Evolutionary conservation across 2,113 vertebrate genomes (phyloP).

Genomic region (Kryptolebias marmoratus): DNA sequence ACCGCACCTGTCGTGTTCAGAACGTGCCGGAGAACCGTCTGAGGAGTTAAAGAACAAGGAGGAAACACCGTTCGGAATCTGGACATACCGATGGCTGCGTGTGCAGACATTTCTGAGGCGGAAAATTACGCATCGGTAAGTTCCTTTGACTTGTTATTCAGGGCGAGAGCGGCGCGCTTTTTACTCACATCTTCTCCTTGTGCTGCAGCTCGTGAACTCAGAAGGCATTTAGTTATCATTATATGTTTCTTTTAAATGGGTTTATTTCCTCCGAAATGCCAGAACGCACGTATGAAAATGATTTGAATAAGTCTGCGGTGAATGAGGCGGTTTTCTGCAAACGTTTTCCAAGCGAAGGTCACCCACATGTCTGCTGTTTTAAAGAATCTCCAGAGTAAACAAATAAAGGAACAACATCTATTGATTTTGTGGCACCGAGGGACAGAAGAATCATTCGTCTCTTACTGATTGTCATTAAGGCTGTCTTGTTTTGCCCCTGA

Average conservation of each 20-base stretch:
- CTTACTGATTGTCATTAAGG: slow-evolving; percentile 22
- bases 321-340: neutral
- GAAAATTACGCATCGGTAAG: slow-evolving; percentile 69
- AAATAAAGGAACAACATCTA: slow-evolving; percentile 1
- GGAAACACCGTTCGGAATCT: neutral
- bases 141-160: slow-evolving; percentile 56
- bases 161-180: slow-evolving; percentile 28
- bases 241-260: neutral
- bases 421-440: slow-evolving; percentile 21
- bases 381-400: slow-evolving; percentile 10
- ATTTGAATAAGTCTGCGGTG: neutral
- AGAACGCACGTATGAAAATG: neutral
- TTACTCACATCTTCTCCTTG: slow-evolving; percentile 8
- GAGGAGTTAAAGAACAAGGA: slow-evolving; percentile 5
- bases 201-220: slow-evolving; percentile 21
- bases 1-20: slow-evolving; percentile 46
- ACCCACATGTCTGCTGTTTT: slow-evolving; percentile 42
- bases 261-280: neutral
- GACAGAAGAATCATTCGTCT: neutral
- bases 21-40: slow-evolving; percentile 4
- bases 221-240: neutral
- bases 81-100: slow-evolving; percentile 39
- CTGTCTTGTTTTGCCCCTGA: neutral
- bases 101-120: slow-evolving; percentile 31
- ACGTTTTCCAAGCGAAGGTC: slow-evolving; percentile 63